These are phyloP conservation scores for Pogonocichla stellata DNA, from an alignment of 2,113 vertebrate genomes.

Conservation along the genomic window DNA sequence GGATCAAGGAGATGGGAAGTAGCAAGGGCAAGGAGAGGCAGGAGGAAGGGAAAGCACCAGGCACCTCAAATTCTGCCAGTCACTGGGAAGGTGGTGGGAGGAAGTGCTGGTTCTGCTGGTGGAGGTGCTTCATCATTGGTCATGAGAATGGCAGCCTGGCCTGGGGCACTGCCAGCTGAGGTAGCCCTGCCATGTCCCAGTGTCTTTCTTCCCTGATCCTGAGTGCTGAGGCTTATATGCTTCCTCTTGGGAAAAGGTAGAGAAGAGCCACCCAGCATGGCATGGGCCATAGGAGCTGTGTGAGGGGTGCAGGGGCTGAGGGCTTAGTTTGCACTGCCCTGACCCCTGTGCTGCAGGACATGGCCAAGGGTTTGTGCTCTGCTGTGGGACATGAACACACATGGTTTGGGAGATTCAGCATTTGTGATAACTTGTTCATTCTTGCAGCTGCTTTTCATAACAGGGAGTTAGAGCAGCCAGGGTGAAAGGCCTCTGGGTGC, in stretches of 20 bases:
- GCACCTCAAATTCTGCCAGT: not conserved
- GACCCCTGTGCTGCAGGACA: not conserved
- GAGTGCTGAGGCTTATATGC: not conserved
- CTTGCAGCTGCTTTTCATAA: not conserved
- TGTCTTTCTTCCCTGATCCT: not conserved
- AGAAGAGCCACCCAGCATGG: not conserved
- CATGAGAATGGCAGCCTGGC: fast-evolving
- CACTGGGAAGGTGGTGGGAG: not conserved
- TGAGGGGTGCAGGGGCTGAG: not conserved
- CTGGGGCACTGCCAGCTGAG: not conserved
- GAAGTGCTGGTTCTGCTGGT: not conserved
- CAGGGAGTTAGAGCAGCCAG: not conserved
- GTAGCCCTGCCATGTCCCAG: fast-evolving
- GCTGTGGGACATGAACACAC: fast-evolving
- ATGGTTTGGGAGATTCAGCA: not conserved
- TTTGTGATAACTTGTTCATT: not conserved
- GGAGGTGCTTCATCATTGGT: not conserved
- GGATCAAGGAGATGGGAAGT: not conserved
- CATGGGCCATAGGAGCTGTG: fast-evolving
- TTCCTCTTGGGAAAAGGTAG: not conserved
- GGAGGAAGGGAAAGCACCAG: not conserved
- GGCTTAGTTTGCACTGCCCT: not conserved
- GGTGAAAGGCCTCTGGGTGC: not conserved
- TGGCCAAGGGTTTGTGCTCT: not conserved
- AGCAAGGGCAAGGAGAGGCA: not conserved